Base-by-base conservation (phyloP, 2,888 invertebrate species). In the Platerodrilus igneus region DNA sequence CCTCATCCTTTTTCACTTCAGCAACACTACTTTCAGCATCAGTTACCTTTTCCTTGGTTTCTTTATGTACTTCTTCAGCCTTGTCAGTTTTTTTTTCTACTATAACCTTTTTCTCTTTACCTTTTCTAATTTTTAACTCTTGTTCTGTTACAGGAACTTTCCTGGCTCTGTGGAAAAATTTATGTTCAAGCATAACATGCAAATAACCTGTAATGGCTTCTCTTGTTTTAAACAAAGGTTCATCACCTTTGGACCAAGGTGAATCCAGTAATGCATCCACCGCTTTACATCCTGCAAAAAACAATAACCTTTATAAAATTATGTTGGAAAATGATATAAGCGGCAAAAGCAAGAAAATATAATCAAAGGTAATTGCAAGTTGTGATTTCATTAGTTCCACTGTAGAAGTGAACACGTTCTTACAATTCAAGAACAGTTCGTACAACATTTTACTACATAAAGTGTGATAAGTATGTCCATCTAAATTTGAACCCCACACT, bases 91-190 rank as follows among this genome's bases (percentile, higher is more conserved):
- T 78, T 47, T 78, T 77, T 4, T 71, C 69, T 37, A 59, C 63
- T 25, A 42, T 49, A 14, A 49, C 48, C 41, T 75, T 76, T 66
- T 77, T 76, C 22, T 65, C 64, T 58, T 77, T 78, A n/a, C n/a
- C n/a, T 15, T 72, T 73, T 48, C 75, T 77, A 1, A 74, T 74
- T 58, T 76, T 78, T 42, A 79, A 62, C 57, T 80, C 80, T 51
- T 79, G 78, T 58, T 85, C 84, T 46, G 78, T 78, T 3, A 85
- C 81, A 11, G 86, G 83, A 11, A 86, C 82, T 73, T 92, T 92
- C 61, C 87, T 85, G 52, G 94, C 96, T 53, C 96, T 82, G 70
- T 96, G 96, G 70, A 91, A 96, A 62, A 96, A 82, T 68, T 94
- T 94, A 72, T 94, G 93, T 61, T 84, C 75, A 52, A 96, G 67